A percentile compares a stretch with the other conserved stretches of the same genome.
These are phyloP conservation scores for Lutra lutra DNA, from an alignment of 2,797 vertebrate genomes.

Conservation along the genomic window DNA sequence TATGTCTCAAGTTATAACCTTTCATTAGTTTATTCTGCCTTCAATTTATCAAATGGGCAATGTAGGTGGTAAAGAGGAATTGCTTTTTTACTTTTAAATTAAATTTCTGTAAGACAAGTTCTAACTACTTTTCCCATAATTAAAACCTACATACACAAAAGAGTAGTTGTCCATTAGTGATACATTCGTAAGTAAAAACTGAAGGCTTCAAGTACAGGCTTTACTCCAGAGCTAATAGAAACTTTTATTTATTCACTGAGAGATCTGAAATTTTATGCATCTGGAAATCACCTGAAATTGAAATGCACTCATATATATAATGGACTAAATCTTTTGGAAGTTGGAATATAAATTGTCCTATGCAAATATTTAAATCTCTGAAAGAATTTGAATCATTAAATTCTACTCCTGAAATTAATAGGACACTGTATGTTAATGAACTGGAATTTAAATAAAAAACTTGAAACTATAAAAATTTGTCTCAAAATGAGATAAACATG, in stretches of 20 bases:
- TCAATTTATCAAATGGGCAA: background rate
- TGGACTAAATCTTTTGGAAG: background rate
- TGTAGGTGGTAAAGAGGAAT: background rate
- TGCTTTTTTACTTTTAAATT: conserved; percentile 53
- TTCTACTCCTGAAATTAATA: background rate
- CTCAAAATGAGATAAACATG: conserved; percentile 12
- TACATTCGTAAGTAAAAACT: conserved; percentile 3
- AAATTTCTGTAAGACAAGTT: background rate
- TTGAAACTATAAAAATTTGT: background rate
- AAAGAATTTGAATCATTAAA: background rate
- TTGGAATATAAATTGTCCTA: conserved; percentile 11
- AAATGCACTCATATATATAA: conserved; percentile 37
- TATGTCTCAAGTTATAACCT: background rate
- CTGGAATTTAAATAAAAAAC: background rate
- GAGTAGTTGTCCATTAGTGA: background rate
- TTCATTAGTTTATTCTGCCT: conserved; percentile 23
- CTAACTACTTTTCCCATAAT: conserved; percentile 10
- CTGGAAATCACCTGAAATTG: conserved; percentile 32
- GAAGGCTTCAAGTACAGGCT: background rate
- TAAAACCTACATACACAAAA: background rate
- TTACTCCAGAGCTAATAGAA: background rate
- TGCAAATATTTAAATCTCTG: conserved; percentile 42
- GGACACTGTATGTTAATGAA: background rate
- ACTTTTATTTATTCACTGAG: conserved; percentile 28
- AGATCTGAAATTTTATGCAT: background rate